Evolutionary conservation across 2,888 invertebrate species (phyloP), one percentile per base, ranked within the genome.

Genomic region (Epinotia nisella): DNA sequence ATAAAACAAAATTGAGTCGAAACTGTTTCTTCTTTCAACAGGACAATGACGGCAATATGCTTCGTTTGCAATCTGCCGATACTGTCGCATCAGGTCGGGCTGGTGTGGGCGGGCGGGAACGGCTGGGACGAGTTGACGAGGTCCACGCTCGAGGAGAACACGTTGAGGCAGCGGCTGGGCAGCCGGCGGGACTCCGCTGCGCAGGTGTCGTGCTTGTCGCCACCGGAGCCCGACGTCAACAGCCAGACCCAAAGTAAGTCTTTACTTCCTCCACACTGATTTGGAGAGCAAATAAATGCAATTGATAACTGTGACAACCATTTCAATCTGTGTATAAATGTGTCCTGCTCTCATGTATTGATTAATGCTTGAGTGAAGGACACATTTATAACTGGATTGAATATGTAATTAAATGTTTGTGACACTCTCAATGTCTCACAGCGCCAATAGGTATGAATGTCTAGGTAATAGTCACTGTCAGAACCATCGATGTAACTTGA

Each of bases 1-100:
- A n/a, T 11, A 21, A 65, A 41, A 66, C 10, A 66, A 65, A 66
- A 17, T 13, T n/a, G 19, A 7, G 35, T 49, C 65, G 68, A 58
- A 7, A 51, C 66, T n/a, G 75, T 76, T 87, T 82, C 78, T 90
- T 53, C 7, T 79, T 86, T 88, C 79, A 64, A 78, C 96, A 98
- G 98, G 96, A 97, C 97, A 89, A 97, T 98, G 97, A 97, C 97
- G 87, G 97, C 98, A 90, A 96, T 98, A 94, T 98, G 98, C 94
- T 98, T 98, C 95, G 98, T 98, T 83, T 98, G 98, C 96, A 98
- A 98, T 94, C 95, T 98, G 87, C 98, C 98, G 83, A 98, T 98
- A 89, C 95, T 98, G 90, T 98, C 97, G 79, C 98, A 98, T 93
- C 98, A 98, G 95, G 98, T 98, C 85, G 98, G 98, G 64, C 94